Evolutionary conservation across 2,797 vertebrate genomes (phyloP), one percentile per base, ranked within the genome.

Genomic region (Macropodus opercularis): DNA sequence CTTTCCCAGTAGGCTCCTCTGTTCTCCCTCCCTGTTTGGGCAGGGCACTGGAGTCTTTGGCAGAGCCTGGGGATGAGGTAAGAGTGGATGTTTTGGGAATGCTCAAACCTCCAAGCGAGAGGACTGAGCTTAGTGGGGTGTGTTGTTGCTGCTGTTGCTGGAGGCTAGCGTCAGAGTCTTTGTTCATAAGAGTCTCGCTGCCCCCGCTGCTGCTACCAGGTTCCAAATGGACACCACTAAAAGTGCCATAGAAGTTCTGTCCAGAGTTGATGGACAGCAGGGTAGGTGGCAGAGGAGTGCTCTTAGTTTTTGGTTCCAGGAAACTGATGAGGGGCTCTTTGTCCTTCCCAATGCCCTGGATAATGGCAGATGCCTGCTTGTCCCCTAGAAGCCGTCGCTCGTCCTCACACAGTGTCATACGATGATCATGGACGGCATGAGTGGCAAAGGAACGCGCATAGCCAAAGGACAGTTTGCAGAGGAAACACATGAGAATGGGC

Each of bases 281-380:
- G 89, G 93, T 83, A 74, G 97, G 94, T 89, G 96, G 94, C 88
- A 95, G 87, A 85, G 95, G 91, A 92, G 94, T 94, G 92, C 91
- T 96, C 94, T 97, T 98, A 92, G 79, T 98, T 98, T 99, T 99
- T 98, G 98, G 98, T 99, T 99, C 98, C 95, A 99, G 93, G 94
- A 99, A 99, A 93, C 98, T 99, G 89, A 99, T 95, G 90, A 99
- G 97, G 88, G 98, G 98, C 90, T 99, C 98, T 91, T 98, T 99
- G 92, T 99, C 96, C 89, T 99, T 98, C 81, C 98, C 98, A 66
- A 99, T 99, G 92, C 98, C 98, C 94, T 99, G 98, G 94, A 99
- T 98, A 89, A 99, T 98, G 88, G 98, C 98, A 86, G 98, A 99
- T 80, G 96, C 96, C 83, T 97, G 97, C 90, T 98, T 98, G 93